Evolutionary conservation across 2,113 vertebrate species (phyloP).

Genomic region (Melanotaenia duboulayi): DNA sequence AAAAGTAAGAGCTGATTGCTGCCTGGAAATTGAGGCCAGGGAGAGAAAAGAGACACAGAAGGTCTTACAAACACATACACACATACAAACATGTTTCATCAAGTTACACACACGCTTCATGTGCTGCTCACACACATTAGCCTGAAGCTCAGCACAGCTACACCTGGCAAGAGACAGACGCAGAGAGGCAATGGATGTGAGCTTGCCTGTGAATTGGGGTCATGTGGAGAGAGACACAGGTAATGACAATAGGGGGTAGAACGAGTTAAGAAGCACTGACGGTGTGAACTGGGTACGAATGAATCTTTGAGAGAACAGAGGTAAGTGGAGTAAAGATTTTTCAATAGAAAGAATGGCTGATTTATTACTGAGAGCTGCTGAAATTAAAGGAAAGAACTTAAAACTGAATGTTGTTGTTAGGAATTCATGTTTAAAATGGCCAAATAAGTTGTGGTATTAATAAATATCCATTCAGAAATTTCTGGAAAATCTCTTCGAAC

Average conservation of each 20-base stretch:
- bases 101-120: constrained; percentile 16
- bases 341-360: background rate
- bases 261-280: constrained; percentile 55
- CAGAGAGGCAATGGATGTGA: constrained; percentile 60
- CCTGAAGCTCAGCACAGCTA: constrained; percentile 58
- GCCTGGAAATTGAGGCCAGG: constrained; percentile 63
- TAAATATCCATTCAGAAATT: background rate
- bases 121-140: constrained; percentile 52
- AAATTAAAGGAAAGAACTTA: background rate
- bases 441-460: background rate
- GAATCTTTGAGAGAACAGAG: constrained; percentile 1
- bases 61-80: constrained; percentile 27
- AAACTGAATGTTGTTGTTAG: background rate
- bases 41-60: constrained; percentile 49
- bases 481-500: too few species aligned
- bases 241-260: constrained; percentile 65
- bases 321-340: background rate
- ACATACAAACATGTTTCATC: constrained; percentile 41
- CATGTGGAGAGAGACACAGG: constrained; percentile 68
- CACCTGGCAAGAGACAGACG: constrained; percentile 63
- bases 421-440: background rate
- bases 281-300: constrained; percentile 39
- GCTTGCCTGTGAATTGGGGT: constrained; percentile 71
- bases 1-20: constrained; percentile 13
- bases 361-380: background rate